Conservation (phyloP, 2,888 invertebrate species). For the Ceriagrion tenellum region DNA sequence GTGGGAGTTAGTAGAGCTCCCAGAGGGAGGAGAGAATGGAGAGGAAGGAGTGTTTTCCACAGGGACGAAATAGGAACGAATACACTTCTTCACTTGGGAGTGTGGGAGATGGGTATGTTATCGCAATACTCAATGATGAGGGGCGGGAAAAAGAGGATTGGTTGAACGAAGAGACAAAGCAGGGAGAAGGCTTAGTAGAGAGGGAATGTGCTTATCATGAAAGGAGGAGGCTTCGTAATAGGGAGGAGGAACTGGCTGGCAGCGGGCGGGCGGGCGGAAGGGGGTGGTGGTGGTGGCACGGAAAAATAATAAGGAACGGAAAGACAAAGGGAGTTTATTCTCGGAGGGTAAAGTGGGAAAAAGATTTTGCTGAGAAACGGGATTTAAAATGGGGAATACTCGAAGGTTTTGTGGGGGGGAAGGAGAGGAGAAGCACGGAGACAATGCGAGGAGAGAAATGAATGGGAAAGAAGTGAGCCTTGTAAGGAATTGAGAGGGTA, state of each 20-base stretch:
- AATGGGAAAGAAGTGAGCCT: conserved; percentile 21
- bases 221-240: no score
- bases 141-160: not conserved
- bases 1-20: no score
- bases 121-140: not conserved
- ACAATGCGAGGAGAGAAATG: not conserved
- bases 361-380: not conserved
- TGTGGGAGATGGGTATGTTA: no score
- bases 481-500: conserved; percentile 12
- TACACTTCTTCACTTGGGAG: no score
- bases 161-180: not conserved
- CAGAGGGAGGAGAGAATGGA: not conserved
- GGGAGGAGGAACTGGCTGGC: no score
- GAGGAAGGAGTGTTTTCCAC: not conserved
- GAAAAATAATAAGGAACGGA: not conserved
- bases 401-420: not conserved
- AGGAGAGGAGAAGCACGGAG: not conserved
- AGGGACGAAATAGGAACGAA: no score
- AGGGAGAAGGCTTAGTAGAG: not conserved
- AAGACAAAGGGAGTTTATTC: not conserved
- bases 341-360: not conserved
- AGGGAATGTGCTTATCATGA: not conserved
- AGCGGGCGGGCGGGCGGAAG: no score
- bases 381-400: not conserved
- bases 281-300: not conserved